Conservation (phyloP, 1,140 invertebrate genomes). For the Bicyclus anynana region DNA sequence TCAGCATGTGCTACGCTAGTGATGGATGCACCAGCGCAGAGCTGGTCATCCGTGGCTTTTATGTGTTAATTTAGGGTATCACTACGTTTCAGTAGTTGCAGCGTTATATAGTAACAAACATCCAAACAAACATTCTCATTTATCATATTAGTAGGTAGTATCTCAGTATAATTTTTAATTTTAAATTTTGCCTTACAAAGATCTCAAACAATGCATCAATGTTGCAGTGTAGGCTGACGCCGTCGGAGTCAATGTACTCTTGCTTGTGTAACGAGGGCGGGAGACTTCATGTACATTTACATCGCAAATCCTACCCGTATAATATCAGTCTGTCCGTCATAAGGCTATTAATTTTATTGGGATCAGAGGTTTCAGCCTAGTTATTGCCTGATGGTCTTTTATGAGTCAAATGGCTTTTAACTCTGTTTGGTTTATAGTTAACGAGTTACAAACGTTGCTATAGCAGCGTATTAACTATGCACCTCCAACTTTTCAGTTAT, state of each 20-base stretch:
- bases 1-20: no score
- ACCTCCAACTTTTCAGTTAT: no score
- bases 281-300: conserved; percentile 24
- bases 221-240: conserved; percentile 14
- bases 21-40: no score
- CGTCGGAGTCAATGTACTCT: conserved; percentile 29
- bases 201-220: conserved; percentile 10
- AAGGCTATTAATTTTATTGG: background rate
- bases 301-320: conserved; percentile 15
- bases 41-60: no score
- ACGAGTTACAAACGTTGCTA: no score
- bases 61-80: no score
- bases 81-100: no score
- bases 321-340: background rate
- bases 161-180: background rate
- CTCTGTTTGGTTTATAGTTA: no score
- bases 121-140: no score
- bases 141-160: no score
- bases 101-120: no score
- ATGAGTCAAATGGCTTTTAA: background rate
- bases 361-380: background rate
- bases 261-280: conserved; percentile 25
- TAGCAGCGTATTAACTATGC: no score
- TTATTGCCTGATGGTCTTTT: background rate
- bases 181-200: background rate